A percentile compares a stretch with the other conserved stretches of the same genome.
These are phyloP conservation scores for Zaprionus africanus DNA, from an alignment of 1,140 invertebrate species.

Conservation along the genomic window DNA sequence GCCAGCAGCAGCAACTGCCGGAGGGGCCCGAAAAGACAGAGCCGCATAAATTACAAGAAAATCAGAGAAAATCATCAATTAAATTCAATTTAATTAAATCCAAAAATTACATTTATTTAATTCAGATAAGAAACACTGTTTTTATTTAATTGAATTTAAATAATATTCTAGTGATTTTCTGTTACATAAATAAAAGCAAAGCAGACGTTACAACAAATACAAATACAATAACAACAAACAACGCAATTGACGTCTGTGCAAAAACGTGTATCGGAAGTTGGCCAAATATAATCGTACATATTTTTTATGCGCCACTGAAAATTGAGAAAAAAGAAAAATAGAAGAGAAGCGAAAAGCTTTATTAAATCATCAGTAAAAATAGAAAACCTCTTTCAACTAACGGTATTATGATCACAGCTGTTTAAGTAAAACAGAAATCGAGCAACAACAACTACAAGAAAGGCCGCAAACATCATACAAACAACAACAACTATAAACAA, in stretches of 20 bases:
- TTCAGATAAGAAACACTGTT: constrained; percentile 46
- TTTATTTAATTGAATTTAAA: constrained; percentile 74
- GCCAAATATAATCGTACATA: constrained; percentile 33
- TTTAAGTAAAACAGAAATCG: constrained; percentile 46
- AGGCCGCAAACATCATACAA: constrained; percentile 50
- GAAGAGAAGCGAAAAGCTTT: constrained; percentile 38
- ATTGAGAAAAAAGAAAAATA: constrained; percentile 44
- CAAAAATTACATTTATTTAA: constrained; percentile 40
- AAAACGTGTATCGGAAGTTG: constrained; percentile 46
- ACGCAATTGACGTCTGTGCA: constrained; percentile 38
- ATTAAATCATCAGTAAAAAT: constrained; percentile 81
- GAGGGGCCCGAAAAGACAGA: constrained; percentile 62
- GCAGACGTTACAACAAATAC: constrained; percentile 23
- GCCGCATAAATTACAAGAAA: constrained; percentile 61
- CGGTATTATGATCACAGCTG: constrained; percentile 69
- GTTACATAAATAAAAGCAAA: constrained; percentile 64
- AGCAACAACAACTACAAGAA: constrained; percentile 23
- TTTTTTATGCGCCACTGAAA: constrained; percentile 64
- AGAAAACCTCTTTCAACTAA: constrained; percentile 57
- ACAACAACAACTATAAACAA: constrained; percentile 48
- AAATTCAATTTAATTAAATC: constrained; percentile 35
- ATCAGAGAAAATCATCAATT: constrained; percentile 49
- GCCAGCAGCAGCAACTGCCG: constrained; percentile 41
- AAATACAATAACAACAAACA: constrained; percentile 42
- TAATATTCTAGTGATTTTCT: constrained; percentile 68